Evolutionary conservation across 2,113 vertebrate species (phyloP).

Genomic region (Menura novaehollandiae): DNA sequence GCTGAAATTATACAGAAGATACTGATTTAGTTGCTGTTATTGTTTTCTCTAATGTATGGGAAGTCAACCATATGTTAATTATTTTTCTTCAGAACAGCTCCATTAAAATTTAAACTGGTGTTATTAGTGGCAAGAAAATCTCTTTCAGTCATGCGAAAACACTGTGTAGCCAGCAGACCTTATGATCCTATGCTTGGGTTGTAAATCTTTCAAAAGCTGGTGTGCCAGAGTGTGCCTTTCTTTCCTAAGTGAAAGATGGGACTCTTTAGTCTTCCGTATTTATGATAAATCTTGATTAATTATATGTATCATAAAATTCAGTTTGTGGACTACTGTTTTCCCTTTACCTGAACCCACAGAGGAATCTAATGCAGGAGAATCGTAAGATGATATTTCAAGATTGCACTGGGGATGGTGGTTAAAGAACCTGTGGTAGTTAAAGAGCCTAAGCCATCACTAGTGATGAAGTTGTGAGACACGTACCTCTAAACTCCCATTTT

Average conservation of each 20-base stretch:
- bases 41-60: constrained; percentile 23
- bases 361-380: neutral
- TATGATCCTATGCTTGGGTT: neutral
- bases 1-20: constrained; percentile 17
- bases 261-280: neutral
- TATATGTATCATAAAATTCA: neutral
- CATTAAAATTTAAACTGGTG: constrained; percentile 4
- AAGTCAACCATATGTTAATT: constrained; percentile 43
- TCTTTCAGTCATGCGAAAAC: neutral
- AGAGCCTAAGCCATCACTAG: neutral
- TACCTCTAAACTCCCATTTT: neutral
- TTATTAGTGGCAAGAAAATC: neutral
- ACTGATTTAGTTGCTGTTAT: constrained; percentile 9
- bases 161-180: neutral
- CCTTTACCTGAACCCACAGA: neutral
- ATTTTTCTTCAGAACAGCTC: constrained; percentile 17
- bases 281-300: neutral
- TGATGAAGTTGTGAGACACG: neutral
- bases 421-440: neutral
- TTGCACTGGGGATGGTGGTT: neutral
- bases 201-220: neutral
- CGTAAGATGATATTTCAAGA: neutral
- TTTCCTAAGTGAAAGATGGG: neutral
- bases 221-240: neutral
- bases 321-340: neutral